Evolutionary conservation across 2,888 invertebrate species (phyloP), one percentile per base, ranked within the genome.

Genomic region (Notodonta ziczac): DNA sequence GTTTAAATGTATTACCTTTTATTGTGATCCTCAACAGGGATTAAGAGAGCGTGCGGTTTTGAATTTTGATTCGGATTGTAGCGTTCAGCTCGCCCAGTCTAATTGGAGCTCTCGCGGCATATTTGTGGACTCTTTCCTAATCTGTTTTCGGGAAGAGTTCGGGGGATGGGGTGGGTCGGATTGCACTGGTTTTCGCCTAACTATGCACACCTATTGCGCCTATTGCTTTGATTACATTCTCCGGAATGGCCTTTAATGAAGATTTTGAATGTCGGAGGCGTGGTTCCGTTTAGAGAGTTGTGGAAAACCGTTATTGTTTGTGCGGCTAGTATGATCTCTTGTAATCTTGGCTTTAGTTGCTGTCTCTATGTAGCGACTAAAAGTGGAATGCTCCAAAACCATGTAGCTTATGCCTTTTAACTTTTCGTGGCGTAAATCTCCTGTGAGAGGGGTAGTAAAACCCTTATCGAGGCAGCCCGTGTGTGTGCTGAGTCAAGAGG

Each of bases 1-100:
- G 89, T 91, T 92, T 89, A 92, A 93, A 93, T 93, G 91, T 93
- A 92, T 92, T 93, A 93, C 93, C 93, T 93, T 93, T 93, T 93
- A 93, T 93, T 93, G 93, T 93, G 92, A 92, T 91, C 93, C 91
- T 91, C 91, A 92, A 91, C 91, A 89, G 89, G 93, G 93, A 93
- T 93, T 93, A 93, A 93, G 93, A 93, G 92, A 89, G 91, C 84
- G 91, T 90, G 93, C 91, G 93, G 93, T 93, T 93, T 93, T 92
- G 93, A 93, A 93, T 93, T 93, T 91, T 93, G 93, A 93, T 93
- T 93, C 86, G 91, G 86, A 91, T 90, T 92, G 90, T 91, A 87
- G 86, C 86, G 79, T 81, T 79, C 80, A 82, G 82, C 83, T 78
- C 80, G 85, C 80, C 93, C 87, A 89, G 86, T 83, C 74, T 81